Evolutionary conservation across 2,888 invertebrate genomes (phyloP).

Genomic region (Cataglyphis cursor): DNA sequence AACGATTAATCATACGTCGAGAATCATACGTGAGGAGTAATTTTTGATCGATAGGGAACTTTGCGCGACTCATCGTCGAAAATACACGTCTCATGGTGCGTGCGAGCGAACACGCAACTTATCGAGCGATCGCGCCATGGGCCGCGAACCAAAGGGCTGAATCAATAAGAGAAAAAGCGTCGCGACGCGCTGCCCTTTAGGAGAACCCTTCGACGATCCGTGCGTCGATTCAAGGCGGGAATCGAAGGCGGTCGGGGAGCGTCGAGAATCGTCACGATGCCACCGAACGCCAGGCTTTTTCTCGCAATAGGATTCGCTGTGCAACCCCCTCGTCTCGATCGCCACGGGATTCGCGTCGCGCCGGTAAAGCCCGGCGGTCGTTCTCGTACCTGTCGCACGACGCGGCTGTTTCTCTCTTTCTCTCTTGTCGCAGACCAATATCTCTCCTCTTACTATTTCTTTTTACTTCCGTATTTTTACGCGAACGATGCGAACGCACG

Average conservation of each 20-base stretch:
- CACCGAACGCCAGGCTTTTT: slow-evolving; percentile 8
- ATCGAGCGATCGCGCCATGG: slow-evolving; percentile 50
- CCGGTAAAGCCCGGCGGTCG: slow-evolving; percentile 27
- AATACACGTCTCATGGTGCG: slow-evolving; percentile 7
- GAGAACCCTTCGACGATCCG: neutral
- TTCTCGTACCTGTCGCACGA: slow-evolving; percentile 40
- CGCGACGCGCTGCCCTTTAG: slow-evolving; percentile 30
- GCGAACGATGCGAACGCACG: slow-evolving; percentile 11
- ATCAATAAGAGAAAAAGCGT: slow-evolving; percentile 57
- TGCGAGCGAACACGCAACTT: slow-evolving; percentile 41
- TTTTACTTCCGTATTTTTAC: slow-evolving; percentile 4
- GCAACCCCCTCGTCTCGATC: slow-evolving; percentile 15
- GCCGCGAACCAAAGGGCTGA: slow-evolving; percentile 46
- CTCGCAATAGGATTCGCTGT: neutral
- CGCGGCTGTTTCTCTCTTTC: slow-evolving; percentile 2
- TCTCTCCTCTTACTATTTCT: neutral
- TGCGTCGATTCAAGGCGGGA: neutral
- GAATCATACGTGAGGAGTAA: slow-evolving; percentile 5
- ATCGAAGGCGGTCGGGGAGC: neutral
- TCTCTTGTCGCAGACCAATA: neutral
- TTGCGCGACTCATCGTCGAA: slow-evolving; percentile 4
- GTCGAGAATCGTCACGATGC: slow-evolving; percentile 9
- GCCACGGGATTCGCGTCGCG: slow-evolving; percentile 9
- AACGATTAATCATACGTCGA: neutral
- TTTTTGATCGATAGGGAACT: slow-evolving; percentile 23